Percentiles rank a stretch among this genome's conserved stretches.
Evolutionary conservation across 2,797 vertebrate genomes (phyloP).

Genomic region (Aphelocoma californica): DNA sequence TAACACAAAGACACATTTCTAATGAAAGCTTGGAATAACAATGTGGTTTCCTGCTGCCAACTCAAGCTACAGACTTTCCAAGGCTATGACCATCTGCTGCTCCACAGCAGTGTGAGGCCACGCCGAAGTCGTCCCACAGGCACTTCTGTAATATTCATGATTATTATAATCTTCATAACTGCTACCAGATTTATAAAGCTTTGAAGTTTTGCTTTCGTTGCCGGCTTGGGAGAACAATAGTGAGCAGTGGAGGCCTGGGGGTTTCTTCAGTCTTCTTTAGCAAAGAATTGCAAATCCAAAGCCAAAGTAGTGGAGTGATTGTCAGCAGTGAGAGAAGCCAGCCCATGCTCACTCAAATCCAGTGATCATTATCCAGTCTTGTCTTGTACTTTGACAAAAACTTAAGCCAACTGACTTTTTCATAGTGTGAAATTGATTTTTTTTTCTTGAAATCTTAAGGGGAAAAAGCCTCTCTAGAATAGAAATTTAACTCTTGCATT

Average conservation of each 20-base stretch:
- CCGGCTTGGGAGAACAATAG: background rate
- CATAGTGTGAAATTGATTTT: background rate
- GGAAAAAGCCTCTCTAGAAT: background rate
- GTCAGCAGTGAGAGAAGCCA: constrained; percentile 17
- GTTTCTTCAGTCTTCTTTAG: background rate
- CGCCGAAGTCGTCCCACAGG: background rate
- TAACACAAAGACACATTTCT: background rate
- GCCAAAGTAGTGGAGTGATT: background rate
- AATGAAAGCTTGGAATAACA: background rate
- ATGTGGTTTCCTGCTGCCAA: background rate
- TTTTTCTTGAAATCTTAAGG: background rate
- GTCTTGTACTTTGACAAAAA: background rate
- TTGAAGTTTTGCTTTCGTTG: constrained; percentile 17
- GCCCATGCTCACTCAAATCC: background rate
- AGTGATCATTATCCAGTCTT: background rate
- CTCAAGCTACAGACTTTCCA: background rate
- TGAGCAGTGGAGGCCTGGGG: background rate
- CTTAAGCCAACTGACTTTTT: background rate
- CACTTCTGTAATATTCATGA: background rate
- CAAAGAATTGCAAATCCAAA: background rate
- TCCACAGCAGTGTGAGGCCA: background rate
- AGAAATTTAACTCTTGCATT: background rate
- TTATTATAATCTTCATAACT: constrained; percentile 21
- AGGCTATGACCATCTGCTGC: background rate
- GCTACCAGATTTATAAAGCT: background rate